Base-by-base conservation (phyloP, 2,113 vertebrate genomes). In the Centrocercus urophasianus region DNA sequence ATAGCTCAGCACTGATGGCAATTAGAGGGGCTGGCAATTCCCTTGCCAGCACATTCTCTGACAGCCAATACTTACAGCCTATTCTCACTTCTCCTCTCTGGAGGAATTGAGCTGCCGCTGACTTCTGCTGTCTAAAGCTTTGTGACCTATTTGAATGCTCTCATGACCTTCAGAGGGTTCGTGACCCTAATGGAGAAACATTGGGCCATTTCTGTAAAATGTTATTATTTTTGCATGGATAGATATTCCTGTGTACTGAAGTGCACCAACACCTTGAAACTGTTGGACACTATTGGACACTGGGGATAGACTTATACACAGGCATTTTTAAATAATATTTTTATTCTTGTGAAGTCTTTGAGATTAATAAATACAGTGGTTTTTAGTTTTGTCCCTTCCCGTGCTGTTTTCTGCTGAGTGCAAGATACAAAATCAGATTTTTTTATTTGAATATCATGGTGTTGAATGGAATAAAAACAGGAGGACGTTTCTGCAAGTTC, bases 81-180 rank as follows among this genome's bases (percentile, higher is more conserved):
- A 72, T 81, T 90, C 61, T 86, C 80, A 78, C 76, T 78, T 94
- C 74, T 25, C 25, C 47, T 86, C 82, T 88, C 65, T 57, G 70
- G 73, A 90, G 65, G 18, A 84, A 30, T 47, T 36, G 52, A 90
- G 80, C 65, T 96, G 70, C 86, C 88, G 61, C 56, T 94, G 76
- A 47, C 75, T 88, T 91, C 69, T 83, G 30, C 42, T 94, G 93
- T 88, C 86, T 95, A 86, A 86, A 90, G 86, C 81, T 78, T 95
- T 77, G 81, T 15, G 15, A 57, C 65, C 65, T 47, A 71, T 88
- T 89, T 69, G 76, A 93, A 91, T 47, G 45, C 15, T 81, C 38
- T 84, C 0, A 1, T 78, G 88, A 81, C 80, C 86, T 90, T 86
- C 73, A 60, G 66, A 13, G 30, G 9, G 69, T 92, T 92, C 38